Base-by-base conservation (phyloP, 2,888 invertebrate genomes). In the Dicranocentrus wangi region DNA sequence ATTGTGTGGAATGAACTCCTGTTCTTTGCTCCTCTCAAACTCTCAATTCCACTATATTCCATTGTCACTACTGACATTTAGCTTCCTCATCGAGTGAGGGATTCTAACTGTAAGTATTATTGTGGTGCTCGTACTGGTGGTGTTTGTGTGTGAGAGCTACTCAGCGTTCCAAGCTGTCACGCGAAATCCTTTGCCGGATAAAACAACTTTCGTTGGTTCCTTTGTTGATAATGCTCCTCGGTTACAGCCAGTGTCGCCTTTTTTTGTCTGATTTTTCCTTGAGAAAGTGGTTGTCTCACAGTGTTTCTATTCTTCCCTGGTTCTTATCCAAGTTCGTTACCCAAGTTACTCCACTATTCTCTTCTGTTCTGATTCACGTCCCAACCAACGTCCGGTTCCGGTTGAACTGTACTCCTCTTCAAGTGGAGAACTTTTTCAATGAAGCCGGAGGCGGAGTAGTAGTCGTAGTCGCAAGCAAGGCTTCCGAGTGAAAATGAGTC, bases 351-450 rank as follows among this genome's bases (percentile, higher is more conserved):
- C n/a, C 32, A 27, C 10, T 17, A n/a, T 28, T 8, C 51, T 72
- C 63, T 47, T 47, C 72, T 51, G 10, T 72, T 47, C n/a, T 71
- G 19, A 21, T 60, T 32, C 60, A 15, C 25, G 19, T 39, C 55
- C 39, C 32, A 42, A 1, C 13, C 10, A 70, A 60, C 25, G 19
- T 27, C 28, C 71, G 60, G 71, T 43, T 60, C 70, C 42, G 5
- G 27, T 32, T 61, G 60, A 60, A 43, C 47, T 72, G 63, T 47
- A 28, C 72, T 72, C 51, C 63, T 63, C 28, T 7, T 15, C 15
- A 27, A 72, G 71, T 71, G 71, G 72, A 72, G 72, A 63, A 72
- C 17, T 10, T 72, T 53, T 51, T 72, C 63, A 72, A 47, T 39
- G 28, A 72, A 17, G n/a, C 51, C 72, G 72, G 63, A 61, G 63